Evolutionary conservation across 2,888 invertebrate genomes (phyloP).

Genomic region (Baronia brevicornis): DNA sequence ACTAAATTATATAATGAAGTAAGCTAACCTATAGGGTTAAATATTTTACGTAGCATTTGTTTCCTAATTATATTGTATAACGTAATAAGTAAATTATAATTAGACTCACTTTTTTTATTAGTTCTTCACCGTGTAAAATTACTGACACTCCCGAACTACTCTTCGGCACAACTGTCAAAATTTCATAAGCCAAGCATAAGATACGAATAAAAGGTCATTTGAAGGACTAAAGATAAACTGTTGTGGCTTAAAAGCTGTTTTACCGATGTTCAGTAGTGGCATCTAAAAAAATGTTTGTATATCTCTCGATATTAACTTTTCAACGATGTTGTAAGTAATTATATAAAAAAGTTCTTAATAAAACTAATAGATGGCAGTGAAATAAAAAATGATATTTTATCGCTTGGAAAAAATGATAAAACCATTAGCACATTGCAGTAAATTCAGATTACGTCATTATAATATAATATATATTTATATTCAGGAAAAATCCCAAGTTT

Average conservation of each 20-base stretch:
- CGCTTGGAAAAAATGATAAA: too few species aligned
- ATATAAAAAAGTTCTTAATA: too few species aligned
- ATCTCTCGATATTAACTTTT: too few species aligned
- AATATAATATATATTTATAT: too few species aligned
- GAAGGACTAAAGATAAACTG: conserved; percentile 59
- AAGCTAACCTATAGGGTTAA: conserved; percentile 9
- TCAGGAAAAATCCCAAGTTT: too few species aligned
- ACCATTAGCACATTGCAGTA: too few species aligned
- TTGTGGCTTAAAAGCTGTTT: conserved; percentile 17
- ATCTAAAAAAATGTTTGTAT: too few species aligned
- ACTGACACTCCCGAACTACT: conserved; percentile 59
- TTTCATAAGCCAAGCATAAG: conserved; percentile 44
- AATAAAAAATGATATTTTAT: too few species aligned
- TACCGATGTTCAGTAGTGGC: too few species aligned
- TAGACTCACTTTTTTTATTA: conserved; percentile 10
- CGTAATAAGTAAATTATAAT: not conserved
- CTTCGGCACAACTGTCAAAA: conserved; percentile 58
- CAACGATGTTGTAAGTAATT: too few species aligned
- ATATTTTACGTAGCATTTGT: conserved; percentile 5
- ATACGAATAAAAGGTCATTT: conserved; percentile 68
- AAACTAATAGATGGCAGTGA: too few species aligned
- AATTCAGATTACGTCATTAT: too few species aligned
- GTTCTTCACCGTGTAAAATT: conserved; percentile 29
- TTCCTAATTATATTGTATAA: not conserved
- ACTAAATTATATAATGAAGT: conserved; percentile 5